These are phyloP conservation scores for Ianthella basta DNA, from an alignment of 37 sponge, comb jelly and placozoan species.

Conservation along the genomic window DNA sequence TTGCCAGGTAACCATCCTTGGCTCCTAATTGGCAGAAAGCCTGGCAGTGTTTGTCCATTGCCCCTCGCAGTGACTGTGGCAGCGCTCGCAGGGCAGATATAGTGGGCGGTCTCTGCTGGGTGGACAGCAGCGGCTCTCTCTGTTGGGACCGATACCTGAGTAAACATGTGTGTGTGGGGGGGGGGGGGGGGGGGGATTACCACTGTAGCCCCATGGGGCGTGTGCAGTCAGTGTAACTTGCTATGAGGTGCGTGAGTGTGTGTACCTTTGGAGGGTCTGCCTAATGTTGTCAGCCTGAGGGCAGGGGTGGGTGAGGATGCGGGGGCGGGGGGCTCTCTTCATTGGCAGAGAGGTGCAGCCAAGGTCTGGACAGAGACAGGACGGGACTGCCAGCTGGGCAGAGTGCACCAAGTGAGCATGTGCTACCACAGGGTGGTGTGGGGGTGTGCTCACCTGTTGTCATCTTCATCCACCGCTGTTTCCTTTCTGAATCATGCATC, in stretches of 20 bases:
- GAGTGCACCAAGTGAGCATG: not conserved
- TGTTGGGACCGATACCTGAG: not conserved
- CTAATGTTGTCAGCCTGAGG: constrained; percentile 42
- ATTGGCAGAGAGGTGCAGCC: constrained; percentile 14
- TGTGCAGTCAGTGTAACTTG: too few relatives aligned
- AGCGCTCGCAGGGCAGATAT: not conserved
- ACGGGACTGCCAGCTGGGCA: not conserved
- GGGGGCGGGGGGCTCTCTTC: not conserved
- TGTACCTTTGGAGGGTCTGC: constrained; percentile 30
- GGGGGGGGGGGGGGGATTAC: too few relatives aligned
- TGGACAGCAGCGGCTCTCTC: not conserved
- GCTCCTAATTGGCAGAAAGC: not conserved
- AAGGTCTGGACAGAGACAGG: not conserved
- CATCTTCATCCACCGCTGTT: constrained; percentile 31
- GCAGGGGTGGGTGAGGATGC: not conserved
- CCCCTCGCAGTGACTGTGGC: not conserved
- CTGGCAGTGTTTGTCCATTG: not conserved
- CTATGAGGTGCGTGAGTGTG: not conserved
- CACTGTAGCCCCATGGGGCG: too few relatives aligned
- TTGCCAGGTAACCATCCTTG: not conserved
- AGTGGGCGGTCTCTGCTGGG: not conserved
- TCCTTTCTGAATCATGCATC: constrained; percentile 41
- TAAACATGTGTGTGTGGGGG: not conserved
- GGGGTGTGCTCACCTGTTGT: constrained; percentile 21
- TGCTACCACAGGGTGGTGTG: not conserved